Percentiles rank a stretch among this genome's conserved stretches.
Evolutionary conservation across 1,140 invertebrate species (phyloP).

Genomic region (Pararge aegeria): DNA sequence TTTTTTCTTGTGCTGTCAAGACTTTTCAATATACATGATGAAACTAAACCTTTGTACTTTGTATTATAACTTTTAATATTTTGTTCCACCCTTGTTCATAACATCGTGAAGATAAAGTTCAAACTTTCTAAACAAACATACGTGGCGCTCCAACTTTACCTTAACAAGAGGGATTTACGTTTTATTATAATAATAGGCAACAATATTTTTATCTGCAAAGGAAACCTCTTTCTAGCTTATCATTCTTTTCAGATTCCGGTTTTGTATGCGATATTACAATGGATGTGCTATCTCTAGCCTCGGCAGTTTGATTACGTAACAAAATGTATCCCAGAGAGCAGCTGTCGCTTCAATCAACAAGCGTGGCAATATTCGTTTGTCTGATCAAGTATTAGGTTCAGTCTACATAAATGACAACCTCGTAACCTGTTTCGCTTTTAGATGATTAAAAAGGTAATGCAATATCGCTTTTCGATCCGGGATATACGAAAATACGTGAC

Average conservation of each 20-base stretch:
- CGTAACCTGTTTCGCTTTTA: background rate
- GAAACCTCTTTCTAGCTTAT: background rate
- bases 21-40: too few relatives aligned
- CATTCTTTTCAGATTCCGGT: background rate
- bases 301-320: slow-evolving; percentile 5
- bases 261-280: background rate
- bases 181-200: background rate
- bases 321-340: slow-evolving; percentile 6
- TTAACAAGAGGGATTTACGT: background rate
- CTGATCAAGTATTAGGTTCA: slow-evolving; percentile 1
- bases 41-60: too few relatives aligned
- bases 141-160: too few relatives aligned
- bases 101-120: too few relatives aligned
- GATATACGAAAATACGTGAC: too few relatives aligned
- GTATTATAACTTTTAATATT: too few relatives aligned
- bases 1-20: too few relatives aligned
- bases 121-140: too few relatives aligned
- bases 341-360: slow-evolving; percentile 15
- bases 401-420: background rate
- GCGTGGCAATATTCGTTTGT: slow-evolving; percentile 10
- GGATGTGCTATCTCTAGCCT: slow-evolving; percentile 1
- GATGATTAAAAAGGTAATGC: too few relatives aligned
- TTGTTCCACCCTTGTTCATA: too few relatives aligned
- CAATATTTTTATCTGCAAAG: background rate
- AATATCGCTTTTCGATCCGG: too few relatives aligned